Conservation (phyloP, 2,113 vertebrate genomes). For the Numida meleagris region DNA sequence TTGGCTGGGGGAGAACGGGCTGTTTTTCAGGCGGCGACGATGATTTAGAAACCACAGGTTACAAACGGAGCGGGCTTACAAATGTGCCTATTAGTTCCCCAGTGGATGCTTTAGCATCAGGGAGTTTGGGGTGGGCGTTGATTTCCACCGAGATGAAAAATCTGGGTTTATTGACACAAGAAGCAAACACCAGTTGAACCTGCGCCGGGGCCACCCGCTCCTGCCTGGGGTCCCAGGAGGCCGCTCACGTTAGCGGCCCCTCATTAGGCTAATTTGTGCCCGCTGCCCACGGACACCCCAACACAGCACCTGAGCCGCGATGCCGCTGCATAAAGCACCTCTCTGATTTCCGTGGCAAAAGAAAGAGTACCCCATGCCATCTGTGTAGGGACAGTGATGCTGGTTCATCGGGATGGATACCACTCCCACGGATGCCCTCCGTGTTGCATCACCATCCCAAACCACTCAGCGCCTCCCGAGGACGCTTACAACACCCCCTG, state of each 20-base stretch:
- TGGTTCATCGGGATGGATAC: neutral
- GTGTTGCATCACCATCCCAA: neutral
- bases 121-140: constrained; percentile 39
- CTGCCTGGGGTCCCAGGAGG: neutral
- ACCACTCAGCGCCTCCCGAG: fast-evolving
- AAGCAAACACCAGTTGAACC: constrained; percentile 30
- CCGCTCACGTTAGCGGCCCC: neutral
- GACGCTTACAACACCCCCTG: neutral
- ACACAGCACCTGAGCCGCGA: fast-evolving
- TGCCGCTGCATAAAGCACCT: neutral
- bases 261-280: neutral
- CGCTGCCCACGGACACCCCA: neutral
- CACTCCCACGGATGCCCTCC: neutral
- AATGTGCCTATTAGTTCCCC: constrained; percentile 37
- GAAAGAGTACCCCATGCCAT: neutral
- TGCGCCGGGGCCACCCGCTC: neutral
- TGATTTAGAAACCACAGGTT: constrained; percentile 60
- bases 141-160: constrained; percentile 34
- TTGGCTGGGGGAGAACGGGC: constrained; percentile 17
- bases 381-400: neutral
- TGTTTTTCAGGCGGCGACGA: constrained; percentile 21
- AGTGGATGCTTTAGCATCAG: constrained; percentile 38
- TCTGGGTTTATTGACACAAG: constrained; percentile 16
- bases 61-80: constrained; percentile 41
- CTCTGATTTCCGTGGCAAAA: neutral